phyloP scores from a whole-genome alignment of 2,113 vertebrate species.

The Myrmophylax atrothorax region DNA sequence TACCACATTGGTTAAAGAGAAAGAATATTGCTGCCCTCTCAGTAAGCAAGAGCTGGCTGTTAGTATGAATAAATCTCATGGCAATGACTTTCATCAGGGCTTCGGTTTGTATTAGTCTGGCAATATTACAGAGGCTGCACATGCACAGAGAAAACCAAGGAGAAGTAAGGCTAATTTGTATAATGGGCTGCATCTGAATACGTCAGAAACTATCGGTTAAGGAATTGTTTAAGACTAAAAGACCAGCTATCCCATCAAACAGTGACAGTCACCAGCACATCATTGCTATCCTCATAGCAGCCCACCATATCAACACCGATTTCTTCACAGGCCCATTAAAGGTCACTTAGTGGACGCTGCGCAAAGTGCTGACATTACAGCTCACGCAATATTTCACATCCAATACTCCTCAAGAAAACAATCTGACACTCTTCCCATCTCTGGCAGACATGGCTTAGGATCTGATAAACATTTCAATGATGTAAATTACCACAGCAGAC shows the following conservation, averaged over 20 bases:
- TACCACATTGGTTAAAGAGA: not conserved
- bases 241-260: not conserved
- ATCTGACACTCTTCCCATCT: not conserved
- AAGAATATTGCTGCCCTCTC: not conserved
- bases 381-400: not conserved
- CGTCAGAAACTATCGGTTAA: not conserved
- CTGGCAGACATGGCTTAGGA: not conserved
- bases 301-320: not conserved
- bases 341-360: not conserved
- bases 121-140: not conserved
- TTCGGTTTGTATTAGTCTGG: not conserved
- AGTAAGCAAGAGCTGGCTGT: not conserved
- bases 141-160: not conserved
- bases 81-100: not conserved
- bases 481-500: not conserved
- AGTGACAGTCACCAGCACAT: not conserved
- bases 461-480: not conserved
- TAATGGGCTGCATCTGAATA: not conserved
- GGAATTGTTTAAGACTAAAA: not conserved
- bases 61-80: not conserved
- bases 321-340: not conserved
- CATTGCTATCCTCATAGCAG: not conserved
- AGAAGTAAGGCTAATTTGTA: not conserved
- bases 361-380: not conserved
- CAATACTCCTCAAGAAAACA: conserved; percentile 2